A percentile compares a stretch with the other conserved stretches of the same genome.
phyloP scores from a whole-genome alignment of 2,113 vertebrate species.

The Odontesthes bonariensis region DNA sequence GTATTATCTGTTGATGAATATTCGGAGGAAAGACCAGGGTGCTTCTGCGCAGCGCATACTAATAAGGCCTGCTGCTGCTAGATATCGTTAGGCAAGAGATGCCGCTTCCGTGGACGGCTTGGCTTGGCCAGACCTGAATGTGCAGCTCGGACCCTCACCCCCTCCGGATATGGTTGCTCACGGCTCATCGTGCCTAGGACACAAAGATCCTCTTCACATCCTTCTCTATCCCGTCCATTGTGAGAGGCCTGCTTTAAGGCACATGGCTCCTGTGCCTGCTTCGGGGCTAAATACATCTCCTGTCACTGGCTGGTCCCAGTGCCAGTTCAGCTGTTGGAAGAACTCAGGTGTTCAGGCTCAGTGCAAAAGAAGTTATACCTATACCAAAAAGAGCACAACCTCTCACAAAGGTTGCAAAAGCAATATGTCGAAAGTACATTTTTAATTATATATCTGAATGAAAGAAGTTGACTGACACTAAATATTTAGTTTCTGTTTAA shows the following conservation, averaged over 20 bases:
- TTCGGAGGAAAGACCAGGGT: constrained; percentile 23
- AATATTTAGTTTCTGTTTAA: too few species aligned
- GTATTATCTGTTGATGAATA: constrained; percentile 7
- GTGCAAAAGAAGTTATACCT: not conserved
- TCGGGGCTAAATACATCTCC: constrained; percentile 78
- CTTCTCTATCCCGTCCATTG: constrained; percentile 81
- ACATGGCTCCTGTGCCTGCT: constrained; percentile 52
- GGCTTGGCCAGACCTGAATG: constrained; percentile 82
- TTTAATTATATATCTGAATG: not conserved
- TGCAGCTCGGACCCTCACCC: constrained; percentile 58
- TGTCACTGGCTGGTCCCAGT: constrained; percentile 67
- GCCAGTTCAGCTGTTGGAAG: constrained; percentile 80
- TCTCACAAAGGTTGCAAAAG: not conserved
- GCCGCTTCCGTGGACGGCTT: constrained; percentile 75
- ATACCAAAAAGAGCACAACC: not conserved
- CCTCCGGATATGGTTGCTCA: constrained; percentile 76
- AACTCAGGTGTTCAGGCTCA: constrained; percentile 70
- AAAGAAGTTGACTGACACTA: not conserved
- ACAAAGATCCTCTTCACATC: constrained; percentile 82
- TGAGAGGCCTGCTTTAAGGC: constrained; percentile 58
- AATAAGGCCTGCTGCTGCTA: constrained; percentile 61
- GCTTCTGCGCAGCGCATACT: constrained; percentile 42
- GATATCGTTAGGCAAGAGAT: constrained; percentile 74
- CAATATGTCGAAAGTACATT: not conserved
- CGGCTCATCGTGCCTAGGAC: constrained; percentile 58